These are phyloP conservation scores for Limonius californicus DNA, from an alignment of 1,140 invertebrate species.

Conservation along the genomic window DNA sequence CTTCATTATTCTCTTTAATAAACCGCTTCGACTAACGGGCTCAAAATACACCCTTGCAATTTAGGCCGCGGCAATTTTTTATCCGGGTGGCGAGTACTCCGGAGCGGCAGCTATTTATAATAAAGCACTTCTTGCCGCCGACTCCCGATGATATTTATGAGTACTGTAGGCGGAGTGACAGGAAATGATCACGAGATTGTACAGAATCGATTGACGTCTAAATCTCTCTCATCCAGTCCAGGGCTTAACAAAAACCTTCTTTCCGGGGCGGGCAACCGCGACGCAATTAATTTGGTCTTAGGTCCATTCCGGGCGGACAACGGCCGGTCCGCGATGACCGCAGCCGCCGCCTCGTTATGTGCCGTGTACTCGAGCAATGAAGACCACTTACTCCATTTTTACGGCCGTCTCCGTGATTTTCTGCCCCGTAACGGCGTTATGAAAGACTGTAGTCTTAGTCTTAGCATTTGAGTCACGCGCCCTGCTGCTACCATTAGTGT, in stretches of 20 bases:
- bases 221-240: not conserved
- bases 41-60: too few species aligned
- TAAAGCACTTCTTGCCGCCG: too few species aligned
- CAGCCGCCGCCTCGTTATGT: constrained; percentile 22
- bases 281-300: constrained; percentile 38
- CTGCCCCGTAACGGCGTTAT: not conserved
- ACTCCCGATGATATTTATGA: not conserved
- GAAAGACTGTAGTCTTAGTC: not conserved
- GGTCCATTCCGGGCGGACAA: constrained; percentile 30
- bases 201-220: not conserved
- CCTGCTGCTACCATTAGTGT: not conserved
- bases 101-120: too few species aligned
- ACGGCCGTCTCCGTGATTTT: constrained; percentile 4
- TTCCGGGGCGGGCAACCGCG: constrained; percentile 32
- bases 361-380: constrained; percentile 15
- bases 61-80: too few species aligned
- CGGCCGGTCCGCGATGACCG: constrained; percentile 17
- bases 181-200: not conserved
- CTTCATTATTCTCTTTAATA: too few species aligned
- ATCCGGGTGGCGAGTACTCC: too few species aligned
- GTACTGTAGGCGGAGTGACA: not conserved
- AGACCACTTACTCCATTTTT: constrained; percentile 16
- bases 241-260: constrained; percentile 30
- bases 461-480: constrained; percentile 8
- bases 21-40: too few species aligned